Evolutionary conservation across 2,888 invertebrate species (phyloP).

Genomic region (Xanthia icteritia): DNA sequence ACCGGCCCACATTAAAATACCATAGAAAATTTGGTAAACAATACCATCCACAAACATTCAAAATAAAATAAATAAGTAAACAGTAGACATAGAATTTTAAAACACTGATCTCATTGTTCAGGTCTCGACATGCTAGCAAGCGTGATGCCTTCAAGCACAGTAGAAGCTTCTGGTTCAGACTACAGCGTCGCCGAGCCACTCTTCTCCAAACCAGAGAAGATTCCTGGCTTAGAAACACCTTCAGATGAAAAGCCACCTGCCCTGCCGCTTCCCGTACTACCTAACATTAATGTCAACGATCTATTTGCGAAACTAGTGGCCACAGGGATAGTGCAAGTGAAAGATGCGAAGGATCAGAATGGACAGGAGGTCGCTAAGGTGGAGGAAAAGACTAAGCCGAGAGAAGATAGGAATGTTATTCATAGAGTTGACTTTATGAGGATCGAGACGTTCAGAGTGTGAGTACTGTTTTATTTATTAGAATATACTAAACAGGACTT

Average conservation of each 20-base stretch:
- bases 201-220: constrained; percentile 77
- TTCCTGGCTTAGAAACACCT: constrained; percentile 83
- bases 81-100: background rate
- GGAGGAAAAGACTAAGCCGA: constrained; percentile 54
- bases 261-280: constrained; percentile 61
- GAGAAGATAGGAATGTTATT: constrained; percentile 85
- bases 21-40: background rate
- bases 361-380: constrained; percentile 67
- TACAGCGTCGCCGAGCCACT: constrained; percentile 89
- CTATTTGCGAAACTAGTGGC: constrained; percentile 96
- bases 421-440: constrained; percentile 92
- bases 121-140: constrained; percentile 92
- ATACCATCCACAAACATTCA: background rate
- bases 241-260: constrained; percentile 77
- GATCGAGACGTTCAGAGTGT: constrained; percentile 94
- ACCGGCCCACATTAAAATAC: background rate
- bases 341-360: constrained; percentile 70
- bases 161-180: constrained; percentile 89
- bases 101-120: constrained; percentile 58
- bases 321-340: constrained; percentile 90
- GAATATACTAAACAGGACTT: background rate
- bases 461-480: constrained; percentile 75
- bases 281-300: constrained; percentile 93
- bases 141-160: constrained; percentile 91
- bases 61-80: background rate